Conservation (phyloP, 1,140 invertebrate genomes). For the Danaus plexippus region DNA sequence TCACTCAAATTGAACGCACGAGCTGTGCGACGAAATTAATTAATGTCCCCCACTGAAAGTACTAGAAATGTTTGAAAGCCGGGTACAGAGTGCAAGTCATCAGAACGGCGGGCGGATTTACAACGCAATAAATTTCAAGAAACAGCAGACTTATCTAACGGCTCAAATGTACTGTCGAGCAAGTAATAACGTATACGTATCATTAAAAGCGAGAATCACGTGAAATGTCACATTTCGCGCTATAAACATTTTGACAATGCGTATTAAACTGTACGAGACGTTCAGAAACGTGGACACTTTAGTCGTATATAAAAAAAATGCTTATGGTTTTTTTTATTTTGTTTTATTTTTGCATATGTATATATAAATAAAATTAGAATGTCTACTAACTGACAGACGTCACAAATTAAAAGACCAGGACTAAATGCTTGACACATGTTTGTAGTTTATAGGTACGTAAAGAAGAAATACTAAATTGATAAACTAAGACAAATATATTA, state of each 20-base stretch:
- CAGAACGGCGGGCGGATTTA: constrained; percentile 46
- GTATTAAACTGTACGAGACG: too few relatives aligned
- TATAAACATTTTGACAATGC: constrained; percentile 6
- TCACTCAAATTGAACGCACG: constrained; percentile 51
- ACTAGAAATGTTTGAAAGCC: constrained; percentile 53
- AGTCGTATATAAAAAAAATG: too few relatives aligned
- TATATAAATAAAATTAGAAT: too few relatives aligned
- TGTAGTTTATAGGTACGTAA: too few relatives aligned
- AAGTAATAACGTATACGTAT: constrained; percentile 37
- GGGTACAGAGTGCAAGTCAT: constrained; percentile 51
- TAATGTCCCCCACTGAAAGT: constrained; percentile 52
- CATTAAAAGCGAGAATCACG: constrained; percentile 21
- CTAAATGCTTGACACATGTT: too few relatives aligned
- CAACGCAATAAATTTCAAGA: constrained; percentile 54
- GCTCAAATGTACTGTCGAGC: constrained; percentile 55
- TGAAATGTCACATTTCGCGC: constrained; percentile 8
- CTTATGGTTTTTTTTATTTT: too few relatives aligned
- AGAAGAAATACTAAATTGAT: too few relatives aligned
- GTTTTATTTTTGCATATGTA: too few relatives aligned
- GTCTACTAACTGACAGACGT: too few relatives aligned
- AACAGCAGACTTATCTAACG: constrained; percentile 55
- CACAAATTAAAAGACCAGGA: too few relatives aligned
- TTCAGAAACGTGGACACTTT: too few relatives aligned
- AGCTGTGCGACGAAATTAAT: constrained; percentile 59
- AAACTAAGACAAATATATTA: too few relatives aligned